Conservation (phyloP, 1,140 invertebrate genomes). For the Teleogryllus occipitalis region DNA sequence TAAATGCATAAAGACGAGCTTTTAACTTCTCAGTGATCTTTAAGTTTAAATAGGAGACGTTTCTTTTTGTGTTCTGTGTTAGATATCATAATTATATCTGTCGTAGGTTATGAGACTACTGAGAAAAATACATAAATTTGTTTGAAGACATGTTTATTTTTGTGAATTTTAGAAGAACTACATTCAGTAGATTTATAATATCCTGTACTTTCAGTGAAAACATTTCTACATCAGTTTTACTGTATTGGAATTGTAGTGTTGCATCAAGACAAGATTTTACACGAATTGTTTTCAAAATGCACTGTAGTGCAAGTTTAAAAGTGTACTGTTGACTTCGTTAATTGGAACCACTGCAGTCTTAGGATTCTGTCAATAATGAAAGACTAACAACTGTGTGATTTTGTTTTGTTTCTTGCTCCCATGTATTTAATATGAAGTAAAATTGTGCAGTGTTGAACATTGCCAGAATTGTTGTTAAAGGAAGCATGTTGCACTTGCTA, state of each 20-base stretch:
- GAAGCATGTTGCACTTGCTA: background rate
- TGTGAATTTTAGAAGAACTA: no score
- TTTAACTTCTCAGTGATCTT: background rate
- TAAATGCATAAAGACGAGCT: background rate
- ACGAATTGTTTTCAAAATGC: background rate
- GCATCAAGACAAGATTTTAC: no score
- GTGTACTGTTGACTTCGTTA: background rate
- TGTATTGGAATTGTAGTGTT: no score
- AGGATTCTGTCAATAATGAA: background rate
- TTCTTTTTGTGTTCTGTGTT: slow-evolving; percentile 2
- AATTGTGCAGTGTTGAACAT: background rate
- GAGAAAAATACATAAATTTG: background rate
- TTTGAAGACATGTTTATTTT: background rate
- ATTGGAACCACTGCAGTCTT: background rate
- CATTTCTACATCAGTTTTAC: no score
- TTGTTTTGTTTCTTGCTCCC: background rate
- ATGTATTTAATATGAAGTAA: background rate
- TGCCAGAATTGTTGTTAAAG: background rate
- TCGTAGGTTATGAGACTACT: no score
- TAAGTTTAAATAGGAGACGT: background rate
- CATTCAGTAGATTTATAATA: no score
- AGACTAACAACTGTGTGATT: background rate
- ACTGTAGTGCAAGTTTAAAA: background rate
- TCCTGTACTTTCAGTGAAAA: no score
- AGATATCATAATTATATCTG: background rate